Evolutionary conservation across 64 coral and sea anemone genomes (phyloP), one percentile per base, ranked within the genome.

Genomic region (Actinia tenebrosa): DNA sequence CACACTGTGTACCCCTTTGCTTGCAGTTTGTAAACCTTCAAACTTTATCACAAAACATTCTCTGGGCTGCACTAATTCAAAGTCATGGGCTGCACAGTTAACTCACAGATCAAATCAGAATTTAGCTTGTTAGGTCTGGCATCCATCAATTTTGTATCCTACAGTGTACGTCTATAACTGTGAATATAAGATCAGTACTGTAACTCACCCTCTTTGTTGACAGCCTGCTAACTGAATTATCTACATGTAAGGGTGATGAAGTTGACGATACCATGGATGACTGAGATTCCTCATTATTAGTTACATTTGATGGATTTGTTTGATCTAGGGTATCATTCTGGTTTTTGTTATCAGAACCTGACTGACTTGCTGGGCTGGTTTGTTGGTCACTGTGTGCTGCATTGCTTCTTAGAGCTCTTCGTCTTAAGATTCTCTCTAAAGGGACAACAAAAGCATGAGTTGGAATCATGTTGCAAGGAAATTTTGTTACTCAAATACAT

Each of bases 181-280:
- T 47, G 47, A 8, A 50, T 50, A 50, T 8, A 50, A 8, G 47
- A 50, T 8, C 47, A 50, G 47, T 50, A 85, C 37, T 26, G 2
- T 22, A 16, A 53, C 27, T n/a, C 47, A 87, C 45, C 47, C 71
- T 75, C 37, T 71, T 75, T 1, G 54, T 27, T 52, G 47, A 47
- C 53, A 30, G 10, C 17, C 50, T 81, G 17, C 11, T 81, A 14
- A 10, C 46, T 37, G 79, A 50, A 52, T 45, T 53, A 77, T 96
- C 91, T 82, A 37, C 30, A 37, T 37, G 30, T 37, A 89, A 84
- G 46, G 87, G 62, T 16, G 94, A 90, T 25, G 94, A 96, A 3
- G 94, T 96, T 43, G 94, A 96, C 44, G 94, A 96, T 25, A 96
- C 94, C 43, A 88, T 93, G 42, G 94, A 91, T 9, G 94, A 96